Evolutionary conservation across 2,888 invertebrate genomes (phyloP).

Genomic region (Lordiphosa andalusiaca): DNA sequence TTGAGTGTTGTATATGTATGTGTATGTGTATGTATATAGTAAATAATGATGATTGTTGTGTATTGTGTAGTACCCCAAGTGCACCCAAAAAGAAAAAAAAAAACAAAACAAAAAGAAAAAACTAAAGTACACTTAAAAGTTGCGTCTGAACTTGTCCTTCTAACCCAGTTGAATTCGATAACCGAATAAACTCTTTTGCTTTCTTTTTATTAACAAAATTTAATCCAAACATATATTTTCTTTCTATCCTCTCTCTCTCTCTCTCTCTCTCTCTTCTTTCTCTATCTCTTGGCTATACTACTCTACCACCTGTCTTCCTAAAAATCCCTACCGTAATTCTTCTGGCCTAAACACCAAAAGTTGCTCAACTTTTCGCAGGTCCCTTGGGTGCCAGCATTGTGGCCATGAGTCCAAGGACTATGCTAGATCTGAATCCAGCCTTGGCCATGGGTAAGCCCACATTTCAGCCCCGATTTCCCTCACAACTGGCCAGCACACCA

Average conservation of each 20-base stretch:
- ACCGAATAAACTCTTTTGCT: conserved; percentile 4
- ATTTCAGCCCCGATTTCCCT: conserved; percentile 74
- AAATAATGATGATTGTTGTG: conserved; percentile 5
- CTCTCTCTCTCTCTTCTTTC: conserved; percentile 16
- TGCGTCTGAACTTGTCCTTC: conserved; percentile 7
- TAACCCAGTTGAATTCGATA: conserved; percentile 10
- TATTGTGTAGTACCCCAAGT: conserved; percentile 41
- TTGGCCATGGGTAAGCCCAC: conserved; percentile 80
- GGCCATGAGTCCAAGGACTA: conserved; percentile 80
- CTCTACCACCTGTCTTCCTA: conserved; percentile 27
- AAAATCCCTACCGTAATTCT: conserved; percentile 19
- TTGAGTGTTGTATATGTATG: conserved; percentile 19
- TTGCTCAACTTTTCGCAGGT: conserved; percentile 78
- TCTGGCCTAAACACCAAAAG: conserved; percentile 56
- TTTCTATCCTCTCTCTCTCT: conserved; percentile 32
- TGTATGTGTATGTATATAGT: conserved; percentile 12
- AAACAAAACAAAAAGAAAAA: conserved; percentile 1
- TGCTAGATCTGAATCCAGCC: conserved; percentile 80
- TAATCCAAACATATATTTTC: conserved; percentile 33
- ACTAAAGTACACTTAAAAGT: conserved; percentile 6
- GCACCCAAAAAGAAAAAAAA: conserved; percentile 33
- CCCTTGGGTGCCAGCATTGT: conserved; percentile 81
- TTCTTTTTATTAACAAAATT: conserved; percentile 34
- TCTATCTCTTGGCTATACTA: conserved; percentile 33
- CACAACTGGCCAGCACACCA: conserved; percentile 64